These are phyloP conservation scores for Crioceris asparagi DNA, from an alignment of 2,888 invertebrate species.

Conservation along the genomic window DNA sequence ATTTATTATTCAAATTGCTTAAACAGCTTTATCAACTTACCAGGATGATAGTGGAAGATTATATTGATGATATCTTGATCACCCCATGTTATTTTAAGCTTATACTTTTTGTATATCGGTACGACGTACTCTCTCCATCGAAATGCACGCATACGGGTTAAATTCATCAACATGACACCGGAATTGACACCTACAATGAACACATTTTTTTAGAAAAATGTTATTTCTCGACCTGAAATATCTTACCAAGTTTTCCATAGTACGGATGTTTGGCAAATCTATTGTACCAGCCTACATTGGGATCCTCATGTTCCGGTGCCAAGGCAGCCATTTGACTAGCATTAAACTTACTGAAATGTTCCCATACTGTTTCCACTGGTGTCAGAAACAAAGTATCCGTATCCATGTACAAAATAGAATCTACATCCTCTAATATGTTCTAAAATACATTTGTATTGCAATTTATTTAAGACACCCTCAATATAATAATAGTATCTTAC, in stretches of 20 bases:
- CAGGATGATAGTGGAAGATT: conserved; percentile 75
- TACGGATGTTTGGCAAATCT: conserved; percentile 92
- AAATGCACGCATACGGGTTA: conserved; percentile 79
- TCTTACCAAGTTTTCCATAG: conserved; percentile 68
- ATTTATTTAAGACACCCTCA: background rate
- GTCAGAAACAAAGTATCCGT: conserved; percentile 84
- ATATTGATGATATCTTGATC: conserved; percentile 94
- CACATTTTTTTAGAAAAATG: background rate
- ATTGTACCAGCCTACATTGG: conserved; percentile 92
- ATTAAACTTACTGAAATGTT: conserved; percentile 72
- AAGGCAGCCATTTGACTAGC: conserved; percentile 77
- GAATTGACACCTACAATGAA: conserved; percentile 72
- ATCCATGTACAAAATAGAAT: conserved; percentile 84
- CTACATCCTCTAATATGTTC: conserved; percentile 67
- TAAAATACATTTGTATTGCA: conserved; percentile 39
- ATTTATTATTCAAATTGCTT: too few species aligned
- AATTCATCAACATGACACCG: conserved; percentile 95
- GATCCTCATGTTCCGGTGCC: conserved; percentile 82
- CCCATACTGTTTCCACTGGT: conserved; percentile 74
- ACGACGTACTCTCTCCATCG: conserved; percentile 77
- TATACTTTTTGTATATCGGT: conserved; percentile 77
- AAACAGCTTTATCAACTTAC: conserved; percentile 31
- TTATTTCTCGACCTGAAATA: background rate
- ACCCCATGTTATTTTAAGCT: conserved; percentile 86
- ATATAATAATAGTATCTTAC: conserved; percentile 40